A percentile compares a stretch with the other conserved stretches of the same genome.
Conservation (phyloP, 2,888 invertebrate genomes). For the Atherix ibis region DNA sequence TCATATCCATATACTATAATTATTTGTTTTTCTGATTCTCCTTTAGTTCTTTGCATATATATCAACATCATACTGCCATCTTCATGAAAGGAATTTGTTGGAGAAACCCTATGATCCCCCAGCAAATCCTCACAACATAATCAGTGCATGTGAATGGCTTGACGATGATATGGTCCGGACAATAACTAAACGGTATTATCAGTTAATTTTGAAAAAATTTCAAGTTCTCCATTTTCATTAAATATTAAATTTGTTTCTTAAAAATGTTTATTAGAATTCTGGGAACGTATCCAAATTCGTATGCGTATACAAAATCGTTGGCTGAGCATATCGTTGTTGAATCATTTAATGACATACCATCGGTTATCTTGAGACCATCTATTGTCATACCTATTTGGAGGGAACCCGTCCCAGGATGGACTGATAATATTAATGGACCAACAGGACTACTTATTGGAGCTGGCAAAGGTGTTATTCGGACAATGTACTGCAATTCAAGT, state of each 20-base stretch:
- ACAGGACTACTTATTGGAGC: conserved; percentile 65
- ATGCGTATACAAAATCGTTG: conserved; percentile 85
- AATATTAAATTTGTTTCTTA: conserved; percentile 7
- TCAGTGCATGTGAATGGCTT: conserved; percentile 65
- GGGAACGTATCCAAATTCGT: conserved; percentile 74
- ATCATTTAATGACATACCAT: conserved; percentile 58
- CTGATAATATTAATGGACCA: conserved; percentile 88
- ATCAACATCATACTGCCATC: conserved; percentile 84
- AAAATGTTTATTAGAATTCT: conserved; percentile 38
- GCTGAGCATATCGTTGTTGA: conserved; percentile 73
- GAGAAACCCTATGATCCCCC: conserved; percentile 80
- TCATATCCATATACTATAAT: too few species aligned
- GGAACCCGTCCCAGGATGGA: conserved; percentile 77
- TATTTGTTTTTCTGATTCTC: too few species aligned
- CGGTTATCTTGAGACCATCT: conserved; percentile 70
- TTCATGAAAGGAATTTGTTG: conserved; percentile 61
- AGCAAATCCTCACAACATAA: conserved; percentile 56
- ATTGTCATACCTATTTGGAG: conserved; percentile 62
- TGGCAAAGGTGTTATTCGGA: conserved; percentile 77
- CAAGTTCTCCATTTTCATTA: too few species aligned
- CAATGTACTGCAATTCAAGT: conserved; percentile 68
- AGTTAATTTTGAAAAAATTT: too few species aligned
- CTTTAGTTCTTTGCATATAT: conserved; percentile 45
- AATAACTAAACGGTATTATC: conserved; percentile 41
- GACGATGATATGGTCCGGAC: conserved; percentile 49